Evolutionary conservation across 2,888 invertebrate species (phyloP).

Genomic region (Epinotia demarniana): DNA sequence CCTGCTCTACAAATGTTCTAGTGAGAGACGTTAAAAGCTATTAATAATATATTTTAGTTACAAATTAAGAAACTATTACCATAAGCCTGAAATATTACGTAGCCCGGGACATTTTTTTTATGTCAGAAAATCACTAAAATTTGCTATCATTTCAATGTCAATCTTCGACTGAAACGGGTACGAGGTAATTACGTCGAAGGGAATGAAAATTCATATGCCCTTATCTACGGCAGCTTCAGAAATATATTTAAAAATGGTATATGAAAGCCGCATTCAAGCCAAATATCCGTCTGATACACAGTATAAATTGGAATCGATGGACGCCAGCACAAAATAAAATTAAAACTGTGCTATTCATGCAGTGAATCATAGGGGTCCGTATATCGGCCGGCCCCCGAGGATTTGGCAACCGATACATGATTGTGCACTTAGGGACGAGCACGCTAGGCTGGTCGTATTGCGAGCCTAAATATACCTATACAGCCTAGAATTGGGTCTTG

Average conservation of each 20-base stretch:
- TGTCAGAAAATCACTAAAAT: too few species aligned
- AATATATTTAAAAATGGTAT: constrained; percentile 45
- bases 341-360: constrained; percentile 69
- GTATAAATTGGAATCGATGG: constrained; percentile 66
- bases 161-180: background rate
- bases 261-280: constrained; percentile 55
- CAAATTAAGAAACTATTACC: too few species aligned
- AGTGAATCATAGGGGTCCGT: constrained; percentile 70
- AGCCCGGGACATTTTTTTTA: too few species aligned
- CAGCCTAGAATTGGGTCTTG: constrained; percentile 32
- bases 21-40: too few species aligned
- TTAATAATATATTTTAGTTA: too few species aligned
- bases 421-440: constrained; percentile 75
- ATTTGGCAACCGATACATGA: constrained; percentile 82
- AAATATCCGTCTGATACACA: constrained; percentile 68
- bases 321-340: constrained; percentile 72
- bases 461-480: constrained; percentile 32
- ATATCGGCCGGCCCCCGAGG: constrained; percentile 67
- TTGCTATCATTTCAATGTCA: too few species aligned
- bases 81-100: too few species aligned
- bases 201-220: constrained; percentile 4
- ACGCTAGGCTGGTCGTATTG: constrained; percentile 51
- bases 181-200: background rate
- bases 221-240: constrained; percentile 22
- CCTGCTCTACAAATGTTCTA: too few species aligned